Conservation (phyloP, 2,888 invertebrate genomes). For the Lithophane socia region DNA sequence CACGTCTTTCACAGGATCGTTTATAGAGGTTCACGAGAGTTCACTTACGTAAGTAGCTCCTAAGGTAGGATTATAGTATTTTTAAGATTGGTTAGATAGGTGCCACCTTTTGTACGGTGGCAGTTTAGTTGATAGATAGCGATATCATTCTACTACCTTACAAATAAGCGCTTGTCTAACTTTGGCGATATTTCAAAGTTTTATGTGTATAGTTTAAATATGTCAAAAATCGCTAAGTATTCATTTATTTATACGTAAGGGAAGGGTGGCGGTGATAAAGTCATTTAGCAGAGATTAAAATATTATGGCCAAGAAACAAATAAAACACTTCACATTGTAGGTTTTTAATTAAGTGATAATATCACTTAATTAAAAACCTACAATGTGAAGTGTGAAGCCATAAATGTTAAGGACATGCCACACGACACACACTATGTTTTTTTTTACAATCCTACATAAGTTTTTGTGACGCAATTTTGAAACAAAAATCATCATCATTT, state of each 20-base stretch:
- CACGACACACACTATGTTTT: neutral
- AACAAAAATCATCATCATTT: neutral
- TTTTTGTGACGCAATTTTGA: neutral
- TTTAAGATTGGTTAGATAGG: neutral
- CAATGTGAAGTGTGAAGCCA: neutral
- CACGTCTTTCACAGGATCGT: constrained; percentile 14
- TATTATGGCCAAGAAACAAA: neutral
- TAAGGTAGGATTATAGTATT: neutral
- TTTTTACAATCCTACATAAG: neutral
- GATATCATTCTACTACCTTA: neutral
- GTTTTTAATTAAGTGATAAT: too few species aligned
- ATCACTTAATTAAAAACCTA: neutral
- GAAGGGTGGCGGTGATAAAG: neutral
- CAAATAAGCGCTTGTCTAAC: neutral
- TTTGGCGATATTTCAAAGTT: neutral
- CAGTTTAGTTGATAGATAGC: neutral
- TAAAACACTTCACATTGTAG: too few species aligned
- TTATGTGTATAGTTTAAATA: neutral
- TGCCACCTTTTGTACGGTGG: neutral
- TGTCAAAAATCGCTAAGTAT: neutral
- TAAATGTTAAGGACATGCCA: neutral
- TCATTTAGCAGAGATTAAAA: too few species aligned
- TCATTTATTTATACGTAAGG: neutral
- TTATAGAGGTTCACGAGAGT: constrained; percentile 30
- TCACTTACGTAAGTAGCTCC: constrained; percentile 18